Percentiles rank a stretch among this genome's conserved stretches.
These are phyloP conservation scores for Heterodera filipjevi DNA, from an alignment of 2,888 invertebrate genomes.

Conservation along the genomic window DNA sequence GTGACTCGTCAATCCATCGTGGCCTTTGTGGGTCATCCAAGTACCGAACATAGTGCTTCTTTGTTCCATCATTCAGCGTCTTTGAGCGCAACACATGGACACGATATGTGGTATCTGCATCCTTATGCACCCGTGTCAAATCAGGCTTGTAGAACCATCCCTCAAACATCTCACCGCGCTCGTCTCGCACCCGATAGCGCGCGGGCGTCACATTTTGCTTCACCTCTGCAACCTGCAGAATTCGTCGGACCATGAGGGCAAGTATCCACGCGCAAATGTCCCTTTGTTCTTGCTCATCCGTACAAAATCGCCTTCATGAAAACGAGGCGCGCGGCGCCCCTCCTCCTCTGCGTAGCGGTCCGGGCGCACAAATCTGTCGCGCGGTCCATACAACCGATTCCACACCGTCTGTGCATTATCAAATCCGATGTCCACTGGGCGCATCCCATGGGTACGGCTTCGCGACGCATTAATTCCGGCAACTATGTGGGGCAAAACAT, in stretches of 20 bases:
- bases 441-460: background rate
- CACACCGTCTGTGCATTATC: conserved; percentile 1
- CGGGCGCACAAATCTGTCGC: background rate
- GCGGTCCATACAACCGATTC: background rate
- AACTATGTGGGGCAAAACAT: background rate
- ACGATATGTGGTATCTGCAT: background rate
- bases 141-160: conserved; percentile 11
- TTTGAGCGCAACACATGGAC: background rate
- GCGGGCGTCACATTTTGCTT: background rate
- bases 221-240: background rate
- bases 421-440: background rate
- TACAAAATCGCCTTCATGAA: background rate
- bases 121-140: background rate
- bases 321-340: background rate
- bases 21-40: background rate
- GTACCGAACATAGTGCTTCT: background rate
- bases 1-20: background rate
- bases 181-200: background rate
- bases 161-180: background rate
- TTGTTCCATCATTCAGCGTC: background rate
- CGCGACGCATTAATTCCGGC: background rate
- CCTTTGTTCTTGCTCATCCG: conserved; percentile 1
- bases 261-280: background rate
- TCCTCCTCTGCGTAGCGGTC: background rate
- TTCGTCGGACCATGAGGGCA: conserved; percentile 4